A percentile compares a stretch with the other conserved stretches of the same genome.
These are phyloP conservation scores for Ceraclea dissimilis DNA, from an alignment of 2,888 invertebrate genomes.

Conservation along the genomic window DNA sequence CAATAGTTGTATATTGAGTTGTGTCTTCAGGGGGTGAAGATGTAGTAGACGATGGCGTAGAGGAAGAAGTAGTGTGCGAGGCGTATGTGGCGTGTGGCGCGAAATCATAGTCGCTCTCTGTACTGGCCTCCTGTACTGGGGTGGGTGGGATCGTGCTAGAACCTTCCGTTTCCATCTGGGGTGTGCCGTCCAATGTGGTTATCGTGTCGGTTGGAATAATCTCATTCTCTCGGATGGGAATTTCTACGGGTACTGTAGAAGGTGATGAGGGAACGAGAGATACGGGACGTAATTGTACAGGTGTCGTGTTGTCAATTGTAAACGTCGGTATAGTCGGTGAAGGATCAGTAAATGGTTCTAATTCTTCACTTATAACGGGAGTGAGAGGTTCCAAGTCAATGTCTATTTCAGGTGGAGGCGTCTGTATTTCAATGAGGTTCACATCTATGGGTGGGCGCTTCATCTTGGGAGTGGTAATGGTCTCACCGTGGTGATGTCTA, in stretches of 20 bases:
- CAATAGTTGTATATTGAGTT: constrained; percentile 37
- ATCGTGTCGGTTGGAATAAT: constrained; percentile 9
- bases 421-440: not conserved
- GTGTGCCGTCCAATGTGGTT: constrained; percentile 16
- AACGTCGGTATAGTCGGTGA: constrained; percentile 27
- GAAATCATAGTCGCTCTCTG: not conserved
- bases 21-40: not conserved
- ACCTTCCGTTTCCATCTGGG: constrained; percentile 13
- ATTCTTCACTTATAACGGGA: constrained; percentile 15
- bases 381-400: constrained; percentile 22
- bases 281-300: constrained; percentile 26
- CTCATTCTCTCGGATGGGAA: constrained; percentile 13
- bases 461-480: constrained; percentile 32
- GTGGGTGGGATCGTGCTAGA: constrained; percentile 2
- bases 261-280: constrained; percentile 25
- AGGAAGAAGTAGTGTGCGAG: constrained; percentile 25
- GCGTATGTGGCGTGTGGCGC: constrained; percentile 11
- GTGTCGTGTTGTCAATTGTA: constrained; percentile 32
- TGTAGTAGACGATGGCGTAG: constrained; percentile 21
- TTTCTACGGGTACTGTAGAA: constrained; percentile 30
- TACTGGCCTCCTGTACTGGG: not conserved
- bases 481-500: constrained; percentile 45
- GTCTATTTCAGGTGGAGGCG: constrained; percentile 28
- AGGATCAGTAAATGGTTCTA: constrained; percentile 16
- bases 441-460: constrained; percentile 38